Evolutionary conservation across 2,113 vertebrate genomes (phyloP).

Genomic region (Ginglymostoma cirratum): DNA sequence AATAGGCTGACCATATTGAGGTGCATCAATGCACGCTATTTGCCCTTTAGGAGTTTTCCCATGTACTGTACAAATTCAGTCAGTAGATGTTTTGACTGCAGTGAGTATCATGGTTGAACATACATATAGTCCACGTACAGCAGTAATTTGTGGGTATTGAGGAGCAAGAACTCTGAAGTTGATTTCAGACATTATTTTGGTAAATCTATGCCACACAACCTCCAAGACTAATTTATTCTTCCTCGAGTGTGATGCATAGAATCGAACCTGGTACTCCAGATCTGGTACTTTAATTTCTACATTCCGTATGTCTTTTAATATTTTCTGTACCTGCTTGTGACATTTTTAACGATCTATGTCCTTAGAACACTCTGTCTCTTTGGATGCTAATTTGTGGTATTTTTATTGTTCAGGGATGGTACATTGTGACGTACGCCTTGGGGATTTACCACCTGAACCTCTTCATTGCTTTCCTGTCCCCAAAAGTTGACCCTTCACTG

Average conservation of each 20-base stretch:
- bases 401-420: constrained; percentile 62
- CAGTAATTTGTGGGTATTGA: not conserved
- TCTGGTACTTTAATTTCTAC: not conserved
- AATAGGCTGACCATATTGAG: not conserved
- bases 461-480: constrained; percentile 74
- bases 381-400: not conserved
- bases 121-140: not conserved
- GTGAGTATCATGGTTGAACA: not conserved
- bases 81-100: not conserved
- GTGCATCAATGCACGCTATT: not conserved
- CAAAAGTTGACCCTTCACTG: constrained; percentile 72
- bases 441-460: constrained; percentile 76
- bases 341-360: not conserved
- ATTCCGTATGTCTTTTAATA: not conserved
- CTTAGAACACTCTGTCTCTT: not conserved
- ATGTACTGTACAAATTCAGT: not conserved
- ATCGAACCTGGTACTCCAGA: not conserved
- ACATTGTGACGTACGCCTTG: constrained; percentile 75
- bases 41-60: not conserved
- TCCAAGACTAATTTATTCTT: not conserved
- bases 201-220: not conserved
- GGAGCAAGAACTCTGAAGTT: not conserved
- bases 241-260: not conserved
- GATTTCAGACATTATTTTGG: not conserved
- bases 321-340: not conserved